A percentile compares a stretch with the other conserved stretches of the same genome.
phyloP scores from a whole-genome alignment of 37 sponge, comb jelly and placozoan species.

The Beroe forskalii region DNA sequence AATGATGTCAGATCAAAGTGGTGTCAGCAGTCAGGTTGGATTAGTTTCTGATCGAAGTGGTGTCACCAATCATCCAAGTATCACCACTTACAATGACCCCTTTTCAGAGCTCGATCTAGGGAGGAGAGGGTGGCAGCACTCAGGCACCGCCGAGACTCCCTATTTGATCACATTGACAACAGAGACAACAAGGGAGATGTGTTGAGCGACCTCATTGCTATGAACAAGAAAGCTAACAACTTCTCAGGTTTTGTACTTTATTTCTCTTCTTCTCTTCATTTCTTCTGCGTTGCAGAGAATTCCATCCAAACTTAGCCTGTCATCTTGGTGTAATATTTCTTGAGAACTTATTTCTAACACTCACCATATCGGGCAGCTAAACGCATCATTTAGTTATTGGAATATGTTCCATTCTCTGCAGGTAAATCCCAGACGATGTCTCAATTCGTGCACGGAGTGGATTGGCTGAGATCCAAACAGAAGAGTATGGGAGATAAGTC shows the following conservation, averaged over 20 bases:
- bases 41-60: no score
- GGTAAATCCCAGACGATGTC: slow-evolving; percentile 10
- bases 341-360: no score
- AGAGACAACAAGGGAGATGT: slow-evolving; percentile 47
- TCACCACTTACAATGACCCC: no score
- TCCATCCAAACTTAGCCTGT: no score
- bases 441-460: slow-evolving; percentile 29
- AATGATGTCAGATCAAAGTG: no score
- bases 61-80: no score
- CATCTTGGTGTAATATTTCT: no score
- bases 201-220: slow-evolving; percentile 35
- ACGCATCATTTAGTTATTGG: no score
- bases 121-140: background rate
- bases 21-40: no score
- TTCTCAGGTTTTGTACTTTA: slow-evolving; percentile 15
- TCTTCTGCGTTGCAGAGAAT: background rate
- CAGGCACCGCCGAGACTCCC: background rate
- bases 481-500: background rate
- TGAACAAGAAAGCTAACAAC: slow-evolving; percentile 65
- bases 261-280: background rate
- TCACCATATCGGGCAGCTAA: no score
- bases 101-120: background rate
- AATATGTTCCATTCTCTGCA: no score
- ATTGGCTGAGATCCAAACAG: slow-evolving; percentile 20
- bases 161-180: background rate